Conservation (phyloP, 2,797 vertebrate species). For the Mormyrops boulengeri region DNA sequence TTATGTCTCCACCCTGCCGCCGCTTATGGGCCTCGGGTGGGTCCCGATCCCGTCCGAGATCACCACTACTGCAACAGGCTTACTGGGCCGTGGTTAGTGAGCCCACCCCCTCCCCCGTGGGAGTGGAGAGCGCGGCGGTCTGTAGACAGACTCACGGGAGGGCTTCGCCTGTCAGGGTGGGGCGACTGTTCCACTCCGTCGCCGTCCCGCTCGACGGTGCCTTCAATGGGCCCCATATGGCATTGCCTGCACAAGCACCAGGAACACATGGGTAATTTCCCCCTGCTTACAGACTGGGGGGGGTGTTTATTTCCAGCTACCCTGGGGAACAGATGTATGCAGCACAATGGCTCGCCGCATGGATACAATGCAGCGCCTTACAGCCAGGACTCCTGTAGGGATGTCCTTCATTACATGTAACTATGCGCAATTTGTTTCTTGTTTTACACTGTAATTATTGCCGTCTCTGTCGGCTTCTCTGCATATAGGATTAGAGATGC, state of each 20-base stretch:
- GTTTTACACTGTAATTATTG: conserved; percentile 10
- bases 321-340: not conserved
- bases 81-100: not conserved
- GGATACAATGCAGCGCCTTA: not conserved
- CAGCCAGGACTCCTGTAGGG: not conserved
- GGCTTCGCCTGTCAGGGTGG: conserved; percentile 9
- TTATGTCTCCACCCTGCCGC: conserved; percentile 63
- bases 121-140: conserved; percentile 24
- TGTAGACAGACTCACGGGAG: conserved; percentile 20
- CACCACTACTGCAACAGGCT: conserved; percentile 48
- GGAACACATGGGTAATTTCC: conserved; percentile 44
- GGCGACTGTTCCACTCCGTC: conserved; percentile 34
- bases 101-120: conserved; percentile 13
- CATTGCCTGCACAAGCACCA: not conserved
- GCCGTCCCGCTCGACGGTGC: conserved; percentile 41
- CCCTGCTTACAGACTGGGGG: conserved; percentile 5
- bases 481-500: not conserved
- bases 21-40: conserved; percentile 53
- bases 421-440: not conserved
- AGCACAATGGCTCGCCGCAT: not conserved
- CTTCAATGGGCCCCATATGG: conserved; percentile 44
- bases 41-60: conserved; percentile 42
- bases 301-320: not conserved
- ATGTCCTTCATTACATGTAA: conserved; percentile 1
- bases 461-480: not conserved